Conservation (phyloP, 2,888 invertebrate species). For the Tetropium fuscum region DNA sequence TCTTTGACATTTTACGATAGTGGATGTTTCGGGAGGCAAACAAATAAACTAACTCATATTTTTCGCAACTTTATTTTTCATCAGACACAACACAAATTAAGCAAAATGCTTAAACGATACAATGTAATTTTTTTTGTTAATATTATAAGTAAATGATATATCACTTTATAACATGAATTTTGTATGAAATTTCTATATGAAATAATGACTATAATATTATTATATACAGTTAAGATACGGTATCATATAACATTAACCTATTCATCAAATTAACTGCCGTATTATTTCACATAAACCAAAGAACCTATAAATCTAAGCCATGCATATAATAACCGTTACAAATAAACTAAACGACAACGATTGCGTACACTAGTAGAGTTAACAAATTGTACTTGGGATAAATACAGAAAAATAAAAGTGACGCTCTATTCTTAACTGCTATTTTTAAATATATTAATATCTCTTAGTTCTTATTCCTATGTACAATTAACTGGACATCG, state of each 20-base stretch:
- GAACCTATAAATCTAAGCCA: slow-evolving; percentile 29
- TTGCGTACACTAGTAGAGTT: slow-evolving; percentile 5
- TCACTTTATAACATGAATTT: slow-evolving; percentile 47
- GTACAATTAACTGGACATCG: slow-evolving; percentile 31
- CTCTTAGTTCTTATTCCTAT: slow-evolving; percentile 37
- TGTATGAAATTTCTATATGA: slow-evolving; percentile 37
- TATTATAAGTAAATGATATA: slow-evolving; percentile 45
- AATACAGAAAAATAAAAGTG: slow-evolving; percentile 36
- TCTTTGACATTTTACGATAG: too few relatives aligned
- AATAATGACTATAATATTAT: slow-evolving; percentile 34
- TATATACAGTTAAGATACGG: slow-evolving; percentile 40
- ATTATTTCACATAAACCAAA: slow-evolving; percentile 25
- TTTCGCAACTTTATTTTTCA: slow-evolving; percentile 44
- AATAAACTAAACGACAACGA: slow-evolving; percentile 9
- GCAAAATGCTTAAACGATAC: slow-evolving; percentile 53
- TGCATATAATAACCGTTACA: slow-evolving; percentile 22
- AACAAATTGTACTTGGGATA: slow-evolving; percentile 34
- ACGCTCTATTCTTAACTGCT: slow-evolving; percentile 35
- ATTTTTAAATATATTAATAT: slow-evolving; percentile 42
- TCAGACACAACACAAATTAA: slow-evolving; percentile 58
- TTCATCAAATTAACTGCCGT: slow-evolving; percentile 22
- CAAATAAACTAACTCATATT: neutral
- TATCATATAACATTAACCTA: slow-evolving; percentile 34
- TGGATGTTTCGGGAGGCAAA: neutral
- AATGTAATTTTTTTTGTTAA: slow-evolving; percentile 41